Evolutionary conservation across 2,113 vertebrate species (phyloP).

Genomic region (Genyomyrus donnyi): DNA sequence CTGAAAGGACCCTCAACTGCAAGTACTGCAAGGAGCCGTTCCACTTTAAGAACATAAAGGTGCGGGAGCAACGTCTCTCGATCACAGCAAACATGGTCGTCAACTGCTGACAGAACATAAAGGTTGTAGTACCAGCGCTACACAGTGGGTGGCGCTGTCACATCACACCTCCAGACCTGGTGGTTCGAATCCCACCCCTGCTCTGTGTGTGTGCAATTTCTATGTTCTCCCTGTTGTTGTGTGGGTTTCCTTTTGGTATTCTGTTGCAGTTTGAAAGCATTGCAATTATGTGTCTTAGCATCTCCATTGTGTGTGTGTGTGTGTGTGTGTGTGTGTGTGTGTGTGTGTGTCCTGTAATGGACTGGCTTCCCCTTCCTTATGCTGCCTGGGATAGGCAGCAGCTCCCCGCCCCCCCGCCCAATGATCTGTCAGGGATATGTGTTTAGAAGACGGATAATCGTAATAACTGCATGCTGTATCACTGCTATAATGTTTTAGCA

Average conservation of each 20-base stretch:
- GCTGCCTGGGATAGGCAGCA: neutral
- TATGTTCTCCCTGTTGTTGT: neutral
- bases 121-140: neutral
- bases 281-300: neutral
- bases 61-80: conserved; percentile 29
- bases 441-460: neutral
- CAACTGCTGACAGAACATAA: neutral
- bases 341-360: neutral
- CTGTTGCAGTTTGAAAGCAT: neutral
- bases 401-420: neutral
- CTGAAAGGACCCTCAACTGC: conserved; percentile 70
- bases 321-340: neutral
- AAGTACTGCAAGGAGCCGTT: conserved; percentile 69
- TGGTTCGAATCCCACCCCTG: neutral
- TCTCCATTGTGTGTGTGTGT: neutral
- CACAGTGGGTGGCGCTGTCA: neutral
- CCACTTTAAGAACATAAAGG: conserved; percentile 65
- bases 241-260: neutral
- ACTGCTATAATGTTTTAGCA: neutral
- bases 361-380: neutral
- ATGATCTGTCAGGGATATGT: neutral
- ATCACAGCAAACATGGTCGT: neutral
- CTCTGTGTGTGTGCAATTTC: neutral
- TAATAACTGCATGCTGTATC: neutral
- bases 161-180: neutral